Evolutionary conservation across 2,797 vertebrate genomes (phyloP), one percentile per base, ranked within the genome.

Genomic region (Hybognathus amarus): DNA sequence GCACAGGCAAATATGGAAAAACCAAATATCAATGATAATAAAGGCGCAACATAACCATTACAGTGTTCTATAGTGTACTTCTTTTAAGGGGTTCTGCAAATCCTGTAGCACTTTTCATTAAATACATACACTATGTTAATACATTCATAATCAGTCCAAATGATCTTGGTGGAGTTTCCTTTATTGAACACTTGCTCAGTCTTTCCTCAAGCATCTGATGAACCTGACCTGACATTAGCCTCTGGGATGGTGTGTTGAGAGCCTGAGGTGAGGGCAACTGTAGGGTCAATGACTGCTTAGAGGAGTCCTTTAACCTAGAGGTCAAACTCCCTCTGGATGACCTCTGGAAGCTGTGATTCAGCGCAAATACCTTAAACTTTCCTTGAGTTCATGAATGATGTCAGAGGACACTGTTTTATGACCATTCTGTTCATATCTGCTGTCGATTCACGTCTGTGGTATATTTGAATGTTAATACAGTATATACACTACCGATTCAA

Each of bases 221-320:
- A 7, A 85, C 77, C 81, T 90, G 85, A 84, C 89, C 90, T 89
- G 88, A 90, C 84, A 92, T 93, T 92, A 83, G 17, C 11, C 63
- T 27, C 83, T 85, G 66, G 88, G 85, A 86, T 90, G 80, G 17
- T 54, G 33, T 77, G 47, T 8, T 40, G 63, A 79, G 45, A 80
- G 33, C 50, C 42, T 24, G 66, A 66, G 47, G 45, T 11, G 0
- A 36, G 73, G 71, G 61, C 69, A 50, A 8, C 59, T 47, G 10
- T 36, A 47, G 82, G 90, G 91, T 92, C 92, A 93, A 93, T 91
- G 89, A 86, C 42, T 77, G 86, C 88, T 92, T 90, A 92, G 81
- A 80, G 76, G 77, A 87, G 89, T 82, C 85, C 81, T 67, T 87
- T 90, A 88, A 93, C 89, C 88, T 70, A 27, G 64, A 85, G 90